Evolutionary conservation across 2,797 vertebrate genomes (phyloP).

Genomic region (Scomberomorus guttatus): DNA sequence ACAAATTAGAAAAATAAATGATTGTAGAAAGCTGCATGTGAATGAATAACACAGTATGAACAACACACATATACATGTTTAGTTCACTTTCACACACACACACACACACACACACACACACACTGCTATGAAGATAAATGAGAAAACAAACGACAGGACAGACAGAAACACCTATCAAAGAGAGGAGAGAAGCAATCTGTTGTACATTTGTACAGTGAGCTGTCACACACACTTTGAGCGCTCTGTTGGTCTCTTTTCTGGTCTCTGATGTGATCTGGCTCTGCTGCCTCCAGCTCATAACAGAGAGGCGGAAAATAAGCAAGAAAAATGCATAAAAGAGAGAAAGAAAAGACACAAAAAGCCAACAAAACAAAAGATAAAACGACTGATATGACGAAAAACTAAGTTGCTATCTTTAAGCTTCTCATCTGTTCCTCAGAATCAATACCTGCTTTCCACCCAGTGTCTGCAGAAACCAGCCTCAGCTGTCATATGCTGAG

Average conservation of each 20-base stretch:
- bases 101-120: conserved; percentile 27
- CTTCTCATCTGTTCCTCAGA: background rate
- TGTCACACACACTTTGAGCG: conserved; percentile 12
- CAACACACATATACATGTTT: conserved; percentile 14
- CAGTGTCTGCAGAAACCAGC: background rate
- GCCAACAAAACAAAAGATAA: background rate
- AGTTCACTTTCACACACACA: background rate
- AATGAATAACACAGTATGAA: background rate
- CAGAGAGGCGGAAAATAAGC: background rate
- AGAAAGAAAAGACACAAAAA: background rate
- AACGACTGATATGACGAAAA: background rate
- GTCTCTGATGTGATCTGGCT: conserved; percentile 22
- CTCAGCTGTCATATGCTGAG: background rate
- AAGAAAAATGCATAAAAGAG: background rate
- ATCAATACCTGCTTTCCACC: conserved; percentile 17
- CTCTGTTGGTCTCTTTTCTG: conserved; percentile 1
- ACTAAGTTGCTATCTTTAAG: background rate
- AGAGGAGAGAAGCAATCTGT: conserved; percentile 39
- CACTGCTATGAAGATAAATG: conserved; percentile 26
- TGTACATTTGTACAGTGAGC: conserved; percentile 40
- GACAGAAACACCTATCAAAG: conserved; percentile 35
- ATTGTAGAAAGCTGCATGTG: conserved; percentile 1
- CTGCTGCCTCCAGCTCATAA: conserved; percentile 12
- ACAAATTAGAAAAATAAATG: conserved; percentile 49
- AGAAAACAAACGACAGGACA: conserved; percentile 18